phyloP scores from a whole-genome alignment of 2,113 vertebrate genomes.

The Cepphus grylle region DNA sequence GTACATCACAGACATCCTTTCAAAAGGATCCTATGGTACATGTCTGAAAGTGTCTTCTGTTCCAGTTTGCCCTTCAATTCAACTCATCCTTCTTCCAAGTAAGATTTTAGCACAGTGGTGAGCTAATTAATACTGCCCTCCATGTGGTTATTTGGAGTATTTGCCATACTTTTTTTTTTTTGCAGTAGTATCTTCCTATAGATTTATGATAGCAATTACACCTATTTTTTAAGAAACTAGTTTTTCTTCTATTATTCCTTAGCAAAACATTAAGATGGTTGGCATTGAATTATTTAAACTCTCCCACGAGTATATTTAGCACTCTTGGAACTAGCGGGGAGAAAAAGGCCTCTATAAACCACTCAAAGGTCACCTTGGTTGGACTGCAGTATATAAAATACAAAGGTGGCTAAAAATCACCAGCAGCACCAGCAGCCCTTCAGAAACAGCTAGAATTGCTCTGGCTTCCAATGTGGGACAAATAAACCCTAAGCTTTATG shows the following conservation, averaged over 20 bases:
- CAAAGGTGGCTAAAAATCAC: slow-evolving; percentile 1
- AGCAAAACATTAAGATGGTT: slow-evolving; percentile 55
- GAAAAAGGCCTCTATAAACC: slow-evolving; percentile 55
- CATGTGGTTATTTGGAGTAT: background rate
- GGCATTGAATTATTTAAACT: slow-evolving; percentile 53
- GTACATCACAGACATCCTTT: background rate
- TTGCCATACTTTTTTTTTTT: background rate
- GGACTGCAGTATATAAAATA: slow-evolving; percentile 18
- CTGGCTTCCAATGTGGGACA: background rate
- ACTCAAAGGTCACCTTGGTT: slow-evolving; percentile 11
- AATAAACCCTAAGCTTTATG: background rate
- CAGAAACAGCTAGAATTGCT: background rate
- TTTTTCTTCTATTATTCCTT: slow-evolving; percentile 27
- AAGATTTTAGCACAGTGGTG: background rate
- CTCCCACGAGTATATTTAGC: slow-evolving; percentile 45
- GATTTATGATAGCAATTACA: slow-evolving; percentile 8
- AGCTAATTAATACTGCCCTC: slow-evolving; percentile 20
- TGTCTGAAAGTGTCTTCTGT: background rate
- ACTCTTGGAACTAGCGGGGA: slow-evolving; percentile 21
- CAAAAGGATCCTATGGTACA: background rate
- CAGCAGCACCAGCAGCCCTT: background rate
- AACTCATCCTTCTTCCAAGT: background rate
- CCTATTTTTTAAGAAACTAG: slow-evolving; percentile 37
- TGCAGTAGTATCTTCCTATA: background rate
- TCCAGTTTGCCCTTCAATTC: background rate